Evolutionary conservation across 2,888 invertebrate genomes (phyloP).

Genomic region (Coenonympha glycerion): DNA sequence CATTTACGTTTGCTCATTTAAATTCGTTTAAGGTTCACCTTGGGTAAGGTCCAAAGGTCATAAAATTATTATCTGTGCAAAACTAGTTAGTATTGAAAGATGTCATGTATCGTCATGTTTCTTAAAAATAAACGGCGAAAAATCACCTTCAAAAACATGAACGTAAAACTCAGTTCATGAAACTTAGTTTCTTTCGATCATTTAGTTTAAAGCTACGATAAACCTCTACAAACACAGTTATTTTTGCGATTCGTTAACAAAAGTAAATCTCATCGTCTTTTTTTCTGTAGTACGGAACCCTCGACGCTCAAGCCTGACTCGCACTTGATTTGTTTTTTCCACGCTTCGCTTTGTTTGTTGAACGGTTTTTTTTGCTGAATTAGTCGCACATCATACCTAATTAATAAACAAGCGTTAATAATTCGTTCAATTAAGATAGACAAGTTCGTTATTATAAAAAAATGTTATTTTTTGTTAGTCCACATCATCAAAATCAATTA

Average conservation of each 20-base stretch:
- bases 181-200: no score
- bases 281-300: no score
- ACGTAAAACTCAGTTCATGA: neutral
- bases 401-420: no score
- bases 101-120: slow-evolving; percentile 19
- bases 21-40: slow-evolving; percentile 11
- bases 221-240: no score
- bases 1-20: neutral
- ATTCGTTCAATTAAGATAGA: neutral
- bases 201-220: no score
- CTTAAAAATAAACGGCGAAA: slow-evolving; percentile 13
- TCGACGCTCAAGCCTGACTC: no score
- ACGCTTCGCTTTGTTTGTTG: no score
- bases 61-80: slow-evolving; percentile 16
- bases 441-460: neutral
- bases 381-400: neutral
- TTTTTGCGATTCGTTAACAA: no score
- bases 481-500: neutral
- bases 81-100: slow-evolving; percentile 12
- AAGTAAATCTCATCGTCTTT: no score
- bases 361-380: neutral
- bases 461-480: neutral
- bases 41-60: slow-evolving; percentile 31
- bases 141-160: neutral
- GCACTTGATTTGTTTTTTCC: no score